Evolutionary conservation across 2,888 invertebrate genomes (phyloP).

Genomic region (Andrena bucephala): DNA sequence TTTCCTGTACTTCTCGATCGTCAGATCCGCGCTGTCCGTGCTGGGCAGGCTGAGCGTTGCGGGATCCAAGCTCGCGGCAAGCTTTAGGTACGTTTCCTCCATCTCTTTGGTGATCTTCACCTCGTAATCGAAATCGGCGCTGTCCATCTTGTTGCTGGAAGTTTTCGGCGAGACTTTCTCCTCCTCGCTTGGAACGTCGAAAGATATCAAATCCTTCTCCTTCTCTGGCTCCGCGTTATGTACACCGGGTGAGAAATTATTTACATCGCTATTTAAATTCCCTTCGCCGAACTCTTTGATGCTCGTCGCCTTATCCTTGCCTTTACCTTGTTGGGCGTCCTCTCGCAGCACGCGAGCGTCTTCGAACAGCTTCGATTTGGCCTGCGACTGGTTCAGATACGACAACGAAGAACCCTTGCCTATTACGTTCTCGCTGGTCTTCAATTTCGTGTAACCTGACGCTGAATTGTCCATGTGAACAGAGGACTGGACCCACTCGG

Average conservation of each 20-base stretch:
- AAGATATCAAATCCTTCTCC: slow-evolving; percentile 77
- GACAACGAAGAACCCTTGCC: slow-evolving; percentile 50
- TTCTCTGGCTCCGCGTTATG: slow-evolving; percentile 48
- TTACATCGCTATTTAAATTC: slow-evolving; percentile 29
- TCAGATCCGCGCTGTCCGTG: slow-evolving; percentile 76
- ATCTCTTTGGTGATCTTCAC: slow-evolving; percentile 82
- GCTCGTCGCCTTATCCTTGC: slow-evolving; percentile 9
- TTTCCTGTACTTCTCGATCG: slow-evolving; percentile 82
- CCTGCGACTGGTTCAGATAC: slow-evolving; percentile 43
- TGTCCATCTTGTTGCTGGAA: slow-evolving; percentile 34
- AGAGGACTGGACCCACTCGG: slow-evolving; percentile 90
- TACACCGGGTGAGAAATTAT: slow-evolving; percentile 37
- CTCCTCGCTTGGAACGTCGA: slow-evolving; percentile 79
- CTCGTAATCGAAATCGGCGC: slow-evolving; percentile 73
- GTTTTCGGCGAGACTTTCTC: slow-evolving; percentile 56
- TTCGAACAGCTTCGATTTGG: slow-evolving; percentile 33
- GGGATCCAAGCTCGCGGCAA: slow-evolving; percentile 82
- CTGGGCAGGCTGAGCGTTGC: slow-evolving; percentile 72
- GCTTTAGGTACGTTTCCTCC: slow-evolving; percentile 83
- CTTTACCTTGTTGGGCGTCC: slow-evolving; percentile 19
- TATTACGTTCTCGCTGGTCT: slow-evolving; percentile 53
- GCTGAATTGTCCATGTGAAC: slow-evolving; percentile 68
- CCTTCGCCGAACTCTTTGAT: slow-evolving; percentile 11
- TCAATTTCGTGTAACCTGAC: slow-evolving; percentile 43
- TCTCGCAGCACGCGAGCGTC: slow-evolving; percentile 4